Evolutionary conservation across 2,113 vertebrate genomes (phyloP).

Genomic region (Corvus hawaiiensis): DNA sequence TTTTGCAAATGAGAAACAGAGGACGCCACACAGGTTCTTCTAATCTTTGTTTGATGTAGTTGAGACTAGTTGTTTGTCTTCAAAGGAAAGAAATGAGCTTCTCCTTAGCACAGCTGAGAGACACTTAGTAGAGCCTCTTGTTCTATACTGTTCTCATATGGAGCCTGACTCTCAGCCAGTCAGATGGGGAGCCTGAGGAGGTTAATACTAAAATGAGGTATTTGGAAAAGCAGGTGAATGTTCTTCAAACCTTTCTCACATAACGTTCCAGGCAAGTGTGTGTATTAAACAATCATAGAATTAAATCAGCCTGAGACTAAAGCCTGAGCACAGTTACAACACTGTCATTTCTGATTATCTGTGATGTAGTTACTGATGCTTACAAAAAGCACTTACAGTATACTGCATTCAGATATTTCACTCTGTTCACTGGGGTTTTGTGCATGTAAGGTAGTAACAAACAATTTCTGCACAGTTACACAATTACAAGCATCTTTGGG

Average conservation of each 20-base stretch:
- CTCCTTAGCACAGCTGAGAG: not conserved
- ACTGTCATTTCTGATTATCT: not conserved
- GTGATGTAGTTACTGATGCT: not conserved
- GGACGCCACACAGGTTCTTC: not conserved
- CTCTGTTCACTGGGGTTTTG: not conserved
- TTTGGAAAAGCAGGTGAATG: not conserved
- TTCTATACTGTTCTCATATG: not conserved
- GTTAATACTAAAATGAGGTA: not conserved
- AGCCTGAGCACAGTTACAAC: not conserved
- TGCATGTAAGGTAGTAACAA: not conserved
- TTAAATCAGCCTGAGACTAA: not conserved
- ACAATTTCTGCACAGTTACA: not conserved
- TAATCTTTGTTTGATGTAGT: not conserved
- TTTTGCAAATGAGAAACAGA: not conserved
- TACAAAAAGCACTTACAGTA: not conserved
- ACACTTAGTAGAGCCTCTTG: not conserved
- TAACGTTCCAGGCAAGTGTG: not conserved
- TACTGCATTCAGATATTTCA: not conserved
- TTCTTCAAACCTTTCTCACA: not conserved
- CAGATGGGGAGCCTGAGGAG: fast-evolving
- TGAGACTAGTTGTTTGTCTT: not conserved
- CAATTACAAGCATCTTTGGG: not conserved
- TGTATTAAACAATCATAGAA: not conserved
- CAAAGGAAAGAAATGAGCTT: not conserved
- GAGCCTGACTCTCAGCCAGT: not conserved